Conservation (phyloP, 2,113 vertebrate genomes). For the Platysternon megacephalum region DNA sequence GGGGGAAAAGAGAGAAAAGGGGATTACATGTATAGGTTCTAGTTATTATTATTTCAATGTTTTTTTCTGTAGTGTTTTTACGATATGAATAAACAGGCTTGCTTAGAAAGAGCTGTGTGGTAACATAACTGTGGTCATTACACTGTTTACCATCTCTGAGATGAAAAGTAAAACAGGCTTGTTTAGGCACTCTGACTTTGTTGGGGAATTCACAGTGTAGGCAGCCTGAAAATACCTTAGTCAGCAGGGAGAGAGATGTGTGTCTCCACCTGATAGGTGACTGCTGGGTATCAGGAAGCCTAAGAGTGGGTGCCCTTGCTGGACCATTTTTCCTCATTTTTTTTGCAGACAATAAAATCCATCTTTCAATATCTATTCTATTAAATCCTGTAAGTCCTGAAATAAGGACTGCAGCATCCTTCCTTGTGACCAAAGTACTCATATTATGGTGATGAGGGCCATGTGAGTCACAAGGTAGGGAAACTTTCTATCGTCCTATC, state of each 20-base stretch:
- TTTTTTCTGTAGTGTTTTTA: not conserved
- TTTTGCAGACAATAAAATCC: not conserved
- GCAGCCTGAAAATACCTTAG: not conserved
- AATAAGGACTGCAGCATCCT: not conserved
- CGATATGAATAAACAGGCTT: not conserved
- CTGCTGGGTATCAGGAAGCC: not conserved
- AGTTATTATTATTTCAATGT: not conserved
- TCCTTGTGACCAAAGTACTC: not conserved
- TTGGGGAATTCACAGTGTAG: not conserved
- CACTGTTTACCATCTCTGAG: not conserved
- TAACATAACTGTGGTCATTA: not conserved
- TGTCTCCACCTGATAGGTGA: not conserved
- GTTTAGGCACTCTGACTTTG: not conserved
- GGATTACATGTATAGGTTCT: not conserved
- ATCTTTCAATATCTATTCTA: not conserved
- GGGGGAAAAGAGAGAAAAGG: not conserved
- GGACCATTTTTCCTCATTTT: not conserved
- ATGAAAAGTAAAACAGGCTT: not conserved
- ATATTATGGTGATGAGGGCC: not conserved
- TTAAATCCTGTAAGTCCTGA: not conserved
- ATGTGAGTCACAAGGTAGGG: not conserved
- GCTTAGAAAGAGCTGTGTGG: not conserved
- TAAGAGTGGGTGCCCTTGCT: not conserved
- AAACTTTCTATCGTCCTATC: not conserved
- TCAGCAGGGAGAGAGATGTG: not conserved